A percentile compares a stretch with the other conserved stretches of the same genome.
phyloP scores from a whole-genome alignment of 1,140 invertebrate species.

The Drosophila subobscura region DNA sequence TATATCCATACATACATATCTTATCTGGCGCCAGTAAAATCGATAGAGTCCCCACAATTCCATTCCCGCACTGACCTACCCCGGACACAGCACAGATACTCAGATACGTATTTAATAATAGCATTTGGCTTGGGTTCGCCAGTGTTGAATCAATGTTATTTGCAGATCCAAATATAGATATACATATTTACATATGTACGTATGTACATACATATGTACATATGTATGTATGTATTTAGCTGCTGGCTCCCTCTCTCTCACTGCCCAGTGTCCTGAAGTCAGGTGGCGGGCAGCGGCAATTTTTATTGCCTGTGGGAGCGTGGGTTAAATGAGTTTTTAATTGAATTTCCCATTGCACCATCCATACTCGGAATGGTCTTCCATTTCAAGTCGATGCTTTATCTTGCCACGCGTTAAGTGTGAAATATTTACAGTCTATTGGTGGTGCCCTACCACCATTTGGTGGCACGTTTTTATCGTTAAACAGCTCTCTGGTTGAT shows the following conservation, averaged over 20 bases:
- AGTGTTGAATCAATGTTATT: slow-evolving; percentile 35
- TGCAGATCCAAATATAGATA: slow-evolving; percentile 35
- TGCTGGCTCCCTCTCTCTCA: no score
- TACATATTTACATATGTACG: no score
- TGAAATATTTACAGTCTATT: no score
- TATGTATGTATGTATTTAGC: no score
- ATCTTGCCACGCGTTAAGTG: no score
- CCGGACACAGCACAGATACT: slow-evolving; percentile 9
- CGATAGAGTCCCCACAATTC: slow-evolving; percentile 33
- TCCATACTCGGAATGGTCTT: no score
- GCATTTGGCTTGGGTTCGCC: not conserved
- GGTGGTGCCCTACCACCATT: no score
- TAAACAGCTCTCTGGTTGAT: no score
- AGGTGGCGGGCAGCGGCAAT: slow-evolving; percentile 2
- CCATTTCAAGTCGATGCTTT: no score
- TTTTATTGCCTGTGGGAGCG: not conserved
- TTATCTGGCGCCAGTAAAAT: slow-evolving; percentile 60
- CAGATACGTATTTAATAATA: slow-evolving; percentile 39
- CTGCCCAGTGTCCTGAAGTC: slow-evolving; percentile 13
- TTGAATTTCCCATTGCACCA: slow-evolving; percentile 6
- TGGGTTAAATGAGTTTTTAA: slow-evolving; percentile 15
- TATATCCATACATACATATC: slow-evolving; percentile 30
- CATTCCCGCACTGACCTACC: slow-evolving; percentile 52
- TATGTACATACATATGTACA: no score
- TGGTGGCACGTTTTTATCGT: no score